Base-by-base conservation (phyloP, 2,888 invertebrate genomes). In the Phorcus lineatus region DNA sequence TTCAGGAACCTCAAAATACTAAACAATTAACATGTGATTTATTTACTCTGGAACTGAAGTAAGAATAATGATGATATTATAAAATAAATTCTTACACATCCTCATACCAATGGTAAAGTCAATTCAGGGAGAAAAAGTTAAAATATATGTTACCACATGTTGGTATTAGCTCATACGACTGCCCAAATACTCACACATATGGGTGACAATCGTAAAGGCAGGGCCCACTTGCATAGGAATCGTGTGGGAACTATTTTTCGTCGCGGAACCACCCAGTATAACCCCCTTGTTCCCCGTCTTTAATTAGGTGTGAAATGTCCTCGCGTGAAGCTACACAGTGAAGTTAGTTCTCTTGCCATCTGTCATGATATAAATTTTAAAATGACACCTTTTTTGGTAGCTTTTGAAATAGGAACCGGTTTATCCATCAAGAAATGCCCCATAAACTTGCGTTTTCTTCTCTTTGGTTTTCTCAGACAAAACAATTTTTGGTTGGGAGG, bases 231-330 rank as follows among this genome's bases (percentile, higher is more conserved):
- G 31, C 24, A 67, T n/a, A 17, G 36, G 36, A 36, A 36, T 36
- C 36, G 40, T 70, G 36, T 70, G 70, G 19, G 70, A 70, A 70
- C 70, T 70, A 31, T 70, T 70, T 70, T 24, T 40, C 70, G 70
- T 36, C 19, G 70, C 70, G 70, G 31, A 70, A 36, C 70, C 70
- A 70, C 70, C 70, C 70, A 70, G 70, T 40, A 70, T 70, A 70
- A 36, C 19, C 70, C n/a, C 36, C 70, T 70, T 70, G 70, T 70
- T 70, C 70, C 36, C 40, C 17, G 47, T 4, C 31, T 70, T 70
- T 70, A 70, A 70, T 70, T 70, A 70, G 70, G 70, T 70, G 70
- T 70, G 70, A 70, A 70, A 70, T 70, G 70, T 70, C 70, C 70
- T 36, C 36, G 70, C 36, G 70, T 17, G 36, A 36, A 19, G 36